Evolutionary conservation across 1,140 invertebrate species (phyloP), one percentile per base, ranked within the genome.

Genomic region (Cyphomyrmex costatus): DNA sequence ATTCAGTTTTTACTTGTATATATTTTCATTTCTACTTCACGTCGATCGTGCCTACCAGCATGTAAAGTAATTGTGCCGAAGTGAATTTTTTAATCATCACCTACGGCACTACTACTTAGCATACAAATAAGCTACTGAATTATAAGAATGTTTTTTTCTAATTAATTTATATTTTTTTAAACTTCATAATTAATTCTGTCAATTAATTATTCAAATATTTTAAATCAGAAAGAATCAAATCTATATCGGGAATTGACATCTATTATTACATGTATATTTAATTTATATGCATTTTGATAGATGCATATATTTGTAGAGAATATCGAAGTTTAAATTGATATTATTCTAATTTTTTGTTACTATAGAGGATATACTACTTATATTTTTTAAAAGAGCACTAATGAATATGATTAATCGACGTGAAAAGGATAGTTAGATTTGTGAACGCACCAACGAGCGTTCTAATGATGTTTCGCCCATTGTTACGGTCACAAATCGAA

Each of bases 81-180:
- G 93, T 94, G 93, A 95, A 91, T 90, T 91, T 91, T 82, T 14
- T 79, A 58, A 79, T 71, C 63, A 94, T 95, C 94, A 93, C 93
- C 94, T 94, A 95, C 93, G 94, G 94, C 93, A 94, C 93, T 90
- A 95, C 94, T 95, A 95, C 94, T 95, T 95, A 95, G 87, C 90
- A 91, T 71, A 85, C 89, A 87, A 86, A 71, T 70, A 30, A 87
- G 61, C 74, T 27, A n/a, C 24, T 24, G 24, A 85, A 63, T 30
- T 46, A n/a, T n/a, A 10, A 42, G 1, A 53, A 16, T 61, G 1
- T 5, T 42, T 10, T 19, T 49, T 58, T 10, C 30, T 14, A 12
- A 33, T 51, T 16, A 42, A 49, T 49, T 49, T 49, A 14, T 49
- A 7, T 63, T 80, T 58, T 8, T 19, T 56, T 68, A 58, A 58